These are phyloP conservation scores for Arrhopalites spinosus DNA, from an alignment of 2,888 invertebrate genomes.

Conservation along the genomic window DNA sequence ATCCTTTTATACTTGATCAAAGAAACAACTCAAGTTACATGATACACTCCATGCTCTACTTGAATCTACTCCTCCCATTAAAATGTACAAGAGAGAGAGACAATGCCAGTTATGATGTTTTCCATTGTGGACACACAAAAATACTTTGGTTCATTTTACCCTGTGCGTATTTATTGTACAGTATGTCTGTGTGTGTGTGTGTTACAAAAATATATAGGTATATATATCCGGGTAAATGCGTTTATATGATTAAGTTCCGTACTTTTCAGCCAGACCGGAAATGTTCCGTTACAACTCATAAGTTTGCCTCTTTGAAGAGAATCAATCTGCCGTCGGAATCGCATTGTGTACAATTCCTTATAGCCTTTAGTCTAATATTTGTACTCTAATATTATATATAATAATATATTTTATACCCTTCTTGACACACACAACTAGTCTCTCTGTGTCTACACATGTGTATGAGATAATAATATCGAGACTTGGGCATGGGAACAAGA, in stretches of 20 bases:
- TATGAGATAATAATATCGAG: neutral
- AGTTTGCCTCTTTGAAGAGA: neutral
- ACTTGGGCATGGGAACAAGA: slow-evolving; percentile 15
- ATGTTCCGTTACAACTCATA: slow-evolving; percentile 19
- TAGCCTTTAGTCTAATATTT: neutral
- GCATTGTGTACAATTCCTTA: slow-evolving; percentile 8
- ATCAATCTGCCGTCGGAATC: slow-evolving; percentile 15
- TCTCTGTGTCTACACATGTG: no score
- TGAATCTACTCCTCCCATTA: neutral
- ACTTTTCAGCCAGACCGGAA: slow-evolving; percentile 23
- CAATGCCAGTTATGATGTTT: no score
- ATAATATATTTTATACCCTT: neutral
- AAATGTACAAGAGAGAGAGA: no score
- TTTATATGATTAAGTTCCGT: no score
- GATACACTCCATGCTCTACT: neutral
- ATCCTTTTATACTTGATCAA: neutral
- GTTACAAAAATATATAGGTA: no score
- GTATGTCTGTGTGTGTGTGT: no score
- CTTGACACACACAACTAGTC: no score
- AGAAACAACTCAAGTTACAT: slow-evolving; percentile 11
- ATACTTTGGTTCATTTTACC: no score
- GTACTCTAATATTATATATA: neutral
- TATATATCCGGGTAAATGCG: no score
- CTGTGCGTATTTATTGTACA: no score
- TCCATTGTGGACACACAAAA: no score